Evolutionary conservation across 53 echinoderm and acorn worm species (phyloP).

Genomic region (Actinopyga echinites): DNA sequence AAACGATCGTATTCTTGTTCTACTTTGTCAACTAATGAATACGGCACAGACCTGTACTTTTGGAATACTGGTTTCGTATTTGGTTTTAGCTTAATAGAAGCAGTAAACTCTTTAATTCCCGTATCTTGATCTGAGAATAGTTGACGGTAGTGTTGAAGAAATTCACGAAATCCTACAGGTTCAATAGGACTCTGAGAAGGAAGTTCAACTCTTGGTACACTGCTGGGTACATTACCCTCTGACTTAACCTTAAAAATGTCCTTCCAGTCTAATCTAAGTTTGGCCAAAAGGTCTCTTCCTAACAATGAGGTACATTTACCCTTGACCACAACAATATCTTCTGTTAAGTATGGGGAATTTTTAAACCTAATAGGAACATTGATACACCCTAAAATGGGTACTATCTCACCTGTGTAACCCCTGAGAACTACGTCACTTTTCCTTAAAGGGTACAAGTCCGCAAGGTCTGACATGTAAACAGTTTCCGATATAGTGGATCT

Average conservation of each 20-base stretch:
- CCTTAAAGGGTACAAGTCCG: not conserved
- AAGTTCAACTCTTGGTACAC: not conserved
- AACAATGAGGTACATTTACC: slow-evolving; percentile 46
- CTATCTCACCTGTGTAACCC: slow-evolving; percentile 39
- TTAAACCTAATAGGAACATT: slow-evolving; percentile 40
- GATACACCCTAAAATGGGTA: slow-evolving; percentile 36
- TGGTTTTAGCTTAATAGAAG: slow-evolving; percentile 30
- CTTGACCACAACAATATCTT: slow-evolving; percentile 32
- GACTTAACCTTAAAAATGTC: slow-evolving; percentile 11
- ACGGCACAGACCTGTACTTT: slow-evolving; percentile 36
- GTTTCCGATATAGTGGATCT: slow-evolving; percentile 42
- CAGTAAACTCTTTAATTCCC: slow-evolving; percentile 42
- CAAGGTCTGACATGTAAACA: not conserved
- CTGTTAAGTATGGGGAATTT: not conserved
- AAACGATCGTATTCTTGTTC: slow-evolving; percentile 30
- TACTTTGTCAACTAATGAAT: slow-evolving; percentile 20
- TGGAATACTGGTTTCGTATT: slow-evolving; percentile 41
- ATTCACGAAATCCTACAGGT: slow-evolving; percentile 5
- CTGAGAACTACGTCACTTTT: not conserved
- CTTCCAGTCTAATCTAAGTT: slow-evolving; percentile 45
- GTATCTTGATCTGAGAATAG: slow-evolving; percentile 25
- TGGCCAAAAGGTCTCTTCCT: slow-evolving; percentile 33
- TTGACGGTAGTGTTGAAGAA: slow-evolving; percentile 5
- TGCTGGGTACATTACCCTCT: not conserved
- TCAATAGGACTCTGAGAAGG: not conserved